phyloP scores from a whole-genome alignment of 2,113 vertebrate species.

The Psittacula cyanocephala region DNA sequence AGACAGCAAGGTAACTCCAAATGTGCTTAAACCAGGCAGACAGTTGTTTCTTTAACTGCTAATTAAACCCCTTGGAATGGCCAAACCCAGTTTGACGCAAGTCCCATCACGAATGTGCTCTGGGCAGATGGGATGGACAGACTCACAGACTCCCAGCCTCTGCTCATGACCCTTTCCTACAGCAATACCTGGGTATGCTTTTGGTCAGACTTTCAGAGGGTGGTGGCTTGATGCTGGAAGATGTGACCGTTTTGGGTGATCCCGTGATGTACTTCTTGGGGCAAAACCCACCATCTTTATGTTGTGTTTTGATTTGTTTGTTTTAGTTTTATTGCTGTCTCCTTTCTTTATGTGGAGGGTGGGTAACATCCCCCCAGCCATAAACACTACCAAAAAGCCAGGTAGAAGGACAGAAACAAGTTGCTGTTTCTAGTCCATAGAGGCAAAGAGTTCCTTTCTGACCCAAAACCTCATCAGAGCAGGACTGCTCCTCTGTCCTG shows the following conservation, averaged over 20 bases:
- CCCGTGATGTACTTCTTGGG: neutral
- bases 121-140: neutral
- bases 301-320: neutral
- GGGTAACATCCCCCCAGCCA: neutral
- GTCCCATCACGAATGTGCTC: neutral
- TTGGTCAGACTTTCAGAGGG: neutral
- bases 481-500: neutral
- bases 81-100: neutral
- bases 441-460: neutral
- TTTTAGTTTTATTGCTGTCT: neutral
- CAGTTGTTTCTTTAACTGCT: neutral
- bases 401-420: neutral
- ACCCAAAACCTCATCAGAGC: neutral
- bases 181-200: neutral
- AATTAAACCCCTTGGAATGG: neutral
- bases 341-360: accelerated
- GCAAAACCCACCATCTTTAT: neutral
- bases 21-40: neutral
- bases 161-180: neutral
- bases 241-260: neutral
- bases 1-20: neutral
- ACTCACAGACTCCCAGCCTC: neutral
- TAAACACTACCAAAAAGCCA: neutral
- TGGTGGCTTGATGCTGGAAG: neutral
- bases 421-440: neutral